Evolutionary conservation across 2,113 vertebrate species (phyloP).

Genomic region (Gracilinanus agilis): DNA sequence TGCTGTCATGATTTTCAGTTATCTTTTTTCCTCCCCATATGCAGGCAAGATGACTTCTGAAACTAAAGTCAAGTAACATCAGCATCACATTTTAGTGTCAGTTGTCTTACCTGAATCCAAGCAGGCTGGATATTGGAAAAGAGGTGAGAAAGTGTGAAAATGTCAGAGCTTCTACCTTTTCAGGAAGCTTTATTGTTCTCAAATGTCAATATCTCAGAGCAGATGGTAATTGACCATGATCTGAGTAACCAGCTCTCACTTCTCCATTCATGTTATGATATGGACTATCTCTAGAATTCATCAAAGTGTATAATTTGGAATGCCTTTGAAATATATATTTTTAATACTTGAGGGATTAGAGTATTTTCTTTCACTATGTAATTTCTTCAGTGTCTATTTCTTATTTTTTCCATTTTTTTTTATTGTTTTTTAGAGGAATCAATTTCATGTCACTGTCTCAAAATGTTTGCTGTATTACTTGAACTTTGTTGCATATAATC

Average conservation of each 20-base stretch:
- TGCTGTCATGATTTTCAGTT: background rate
- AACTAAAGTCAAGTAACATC: background rate
- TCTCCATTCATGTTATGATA: background rate
- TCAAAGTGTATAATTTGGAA: background rate
- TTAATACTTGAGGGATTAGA: background rate
- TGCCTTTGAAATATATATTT: background rate
- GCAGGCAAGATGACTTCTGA: constrained; percentile 7
- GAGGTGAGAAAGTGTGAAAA: background rate
- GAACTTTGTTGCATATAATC: background rate
- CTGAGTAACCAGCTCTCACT: background rate
- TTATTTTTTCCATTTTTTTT: background rate
- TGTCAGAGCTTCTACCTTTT: background rate
- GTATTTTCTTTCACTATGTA: background rate
- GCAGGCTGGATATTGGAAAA: background rate
- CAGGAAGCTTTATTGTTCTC: background rate
- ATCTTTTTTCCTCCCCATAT: background rate
- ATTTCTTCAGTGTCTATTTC: background rate
- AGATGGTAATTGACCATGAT: background rate
- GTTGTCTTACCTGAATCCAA: constrained; percentile 14
- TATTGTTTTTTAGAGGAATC: background rate
- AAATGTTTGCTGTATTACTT: background rate
- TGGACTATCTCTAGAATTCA: background rate
- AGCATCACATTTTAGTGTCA: background rate
- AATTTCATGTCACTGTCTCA: background rate
- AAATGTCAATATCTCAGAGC: background rate